Conservation (phyloP, 2,888 invertebrate genomes). For the Drosophila vallismaia region DNA sequence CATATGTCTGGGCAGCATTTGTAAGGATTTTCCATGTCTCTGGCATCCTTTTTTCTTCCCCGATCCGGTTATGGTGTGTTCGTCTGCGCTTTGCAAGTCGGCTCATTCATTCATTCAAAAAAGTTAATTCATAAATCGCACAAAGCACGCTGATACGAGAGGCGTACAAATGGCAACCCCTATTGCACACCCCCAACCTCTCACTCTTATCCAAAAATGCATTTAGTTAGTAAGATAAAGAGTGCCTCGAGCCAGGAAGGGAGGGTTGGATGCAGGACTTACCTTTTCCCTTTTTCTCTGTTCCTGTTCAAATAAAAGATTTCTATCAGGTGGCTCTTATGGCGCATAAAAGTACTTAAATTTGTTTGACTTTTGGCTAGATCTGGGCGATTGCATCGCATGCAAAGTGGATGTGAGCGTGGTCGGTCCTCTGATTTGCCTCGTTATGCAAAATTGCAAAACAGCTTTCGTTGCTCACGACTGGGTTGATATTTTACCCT, state of each 20-base stretch:
- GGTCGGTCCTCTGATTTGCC: slow-evolving; percentile 17
- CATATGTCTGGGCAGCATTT: slow-evolving; percentile 72
- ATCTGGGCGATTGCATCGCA: slow-evolving; percentile 18
- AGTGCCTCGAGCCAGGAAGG: slow-evolving; percentile 54
- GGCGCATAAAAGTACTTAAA: slow-evolving; percentile 78
- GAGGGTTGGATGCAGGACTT: slow-evolving; percentile 19
- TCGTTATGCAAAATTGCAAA: slow-evolving; percentile 57
- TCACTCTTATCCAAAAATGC: slow-evolving; percentile 61
- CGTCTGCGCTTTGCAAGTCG: slow-evolving; percentile 57
- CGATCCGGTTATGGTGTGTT: slow-evolving; percentile 15
- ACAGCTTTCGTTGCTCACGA: slow-evolving; percentile 37
- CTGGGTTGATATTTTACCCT: slow-evolving; percentile 49
- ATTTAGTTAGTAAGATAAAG: slow-evolving; percentile 70
- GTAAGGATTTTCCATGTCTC: slow-evolving; percentile 72
- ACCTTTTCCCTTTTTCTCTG: slow-evolving; percentile 8
- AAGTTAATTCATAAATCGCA: slow-evolving; percentile 79
- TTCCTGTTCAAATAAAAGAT: slow-evolving; percentile 70
- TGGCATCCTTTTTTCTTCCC: slow-evolving; percentile 26
- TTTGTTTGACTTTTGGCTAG: slow-evolving; percentile 70
- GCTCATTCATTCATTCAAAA: slow-evolving; percentile 68
- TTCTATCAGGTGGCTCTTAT: slow-evolving; percentile 77
- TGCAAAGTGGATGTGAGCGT: neutral
- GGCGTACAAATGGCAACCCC: slow-evolving; percentile 47
- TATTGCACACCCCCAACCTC: slow-evolving; percentile 14
- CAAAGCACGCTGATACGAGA: slow-evolving; percentile 74